Percentiles rank a stretch among this genome's conserved stretches.
These are phyloP conservation scores for Nomada flava DNA, from an alignment of 2,888 invertebrate species.

Conservation along the genomic window DNA sequence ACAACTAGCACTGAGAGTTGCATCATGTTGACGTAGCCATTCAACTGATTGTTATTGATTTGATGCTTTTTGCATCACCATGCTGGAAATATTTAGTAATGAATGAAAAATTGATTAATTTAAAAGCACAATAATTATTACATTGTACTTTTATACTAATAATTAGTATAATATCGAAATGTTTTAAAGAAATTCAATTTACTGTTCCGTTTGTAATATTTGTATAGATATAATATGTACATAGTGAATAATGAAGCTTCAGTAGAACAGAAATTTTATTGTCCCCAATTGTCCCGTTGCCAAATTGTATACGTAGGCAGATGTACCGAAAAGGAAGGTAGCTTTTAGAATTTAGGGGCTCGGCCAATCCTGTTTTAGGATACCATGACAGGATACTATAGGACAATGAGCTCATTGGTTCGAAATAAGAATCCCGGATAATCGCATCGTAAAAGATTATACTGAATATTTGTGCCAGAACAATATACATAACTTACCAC, in stretches of 20 bases:
- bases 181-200: no score
- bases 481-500: not conserved
- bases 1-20: not conserved
- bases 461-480: not conserved
- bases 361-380: slow-evolving; percentile 11
- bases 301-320: not conserved
- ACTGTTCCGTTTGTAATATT: no score
- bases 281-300: not conserved
- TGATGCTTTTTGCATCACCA: no score
- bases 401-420: not conserved
- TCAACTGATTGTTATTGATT: not conserved
- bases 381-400: not conserved
- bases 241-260: no score
- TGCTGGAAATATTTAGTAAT: no score
- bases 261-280: not conserved
- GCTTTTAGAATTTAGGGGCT: slow-evolving; percentile 31
- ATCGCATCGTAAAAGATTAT: not conserved
- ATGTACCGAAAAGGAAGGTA: not conserved
- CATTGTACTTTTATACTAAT: not conserved
- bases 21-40: slow-evolving; percentile 10
- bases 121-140: not conserved
- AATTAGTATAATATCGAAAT: not conserved
- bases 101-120: not conserved
- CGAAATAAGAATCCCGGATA: not conserved
- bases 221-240: no score